Evolutionary conservation across 1,140 invertebrate species (phyloP).

Genomic region (Xylocopa sonorina): DNA sequence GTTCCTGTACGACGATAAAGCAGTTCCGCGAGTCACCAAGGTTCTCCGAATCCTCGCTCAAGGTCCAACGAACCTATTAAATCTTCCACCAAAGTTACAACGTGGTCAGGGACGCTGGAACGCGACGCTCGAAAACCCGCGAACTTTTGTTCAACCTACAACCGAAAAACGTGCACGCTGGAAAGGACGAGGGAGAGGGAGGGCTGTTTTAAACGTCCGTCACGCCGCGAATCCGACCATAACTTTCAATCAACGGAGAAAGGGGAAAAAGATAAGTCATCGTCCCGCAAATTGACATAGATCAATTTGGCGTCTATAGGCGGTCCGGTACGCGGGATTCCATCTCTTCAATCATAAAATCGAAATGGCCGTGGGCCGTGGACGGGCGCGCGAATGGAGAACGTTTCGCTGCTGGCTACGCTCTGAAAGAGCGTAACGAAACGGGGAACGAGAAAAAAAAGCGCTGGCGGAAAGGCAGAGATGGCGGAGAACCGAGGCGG

Average conservation of each 20-base stretch:
- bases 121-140: background rate
- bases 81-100: background rate
- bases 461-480: too few relatives aligned
- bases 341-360: slow-evolving; percentile 18
- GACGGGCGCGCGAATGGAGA: background rate
- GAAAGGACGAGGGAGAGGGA: too few relatives aligned
- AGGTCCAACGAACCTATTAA: background rate
- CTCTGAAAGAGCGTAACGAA: background rate
- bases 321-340: slow-evolving; percentile 3
- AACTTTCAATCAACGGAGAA: background rate
- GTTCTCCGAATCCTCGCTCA: background rate
- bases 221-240: background rate
- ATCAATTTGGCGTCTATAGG: too few relatives aligned
- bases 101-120: background rate
- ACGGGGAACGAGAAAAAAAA: too few relatives aligned
- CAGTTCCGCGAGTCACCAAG: background rate
- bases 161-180: background rate
- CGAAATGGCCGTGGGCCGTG: background rate
- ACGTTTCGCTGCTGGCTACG: slow-evolving; percentile 18
- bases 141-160: too few relatives aligned
- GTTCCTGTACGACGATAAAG: background rate
- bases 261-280: background rate
- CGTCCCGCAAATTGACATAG: slow-evolving; percentile 9
- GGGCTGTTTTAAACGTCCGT: background rate
- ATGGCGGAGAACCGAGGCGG: background rate